A percentile compares a stretch with the other conserved stretches of the same genome.
phyloP scores from a whole-genome alignment of 2,888 invertebrate species.

The Trypoxylon attenuatum region DNA sequence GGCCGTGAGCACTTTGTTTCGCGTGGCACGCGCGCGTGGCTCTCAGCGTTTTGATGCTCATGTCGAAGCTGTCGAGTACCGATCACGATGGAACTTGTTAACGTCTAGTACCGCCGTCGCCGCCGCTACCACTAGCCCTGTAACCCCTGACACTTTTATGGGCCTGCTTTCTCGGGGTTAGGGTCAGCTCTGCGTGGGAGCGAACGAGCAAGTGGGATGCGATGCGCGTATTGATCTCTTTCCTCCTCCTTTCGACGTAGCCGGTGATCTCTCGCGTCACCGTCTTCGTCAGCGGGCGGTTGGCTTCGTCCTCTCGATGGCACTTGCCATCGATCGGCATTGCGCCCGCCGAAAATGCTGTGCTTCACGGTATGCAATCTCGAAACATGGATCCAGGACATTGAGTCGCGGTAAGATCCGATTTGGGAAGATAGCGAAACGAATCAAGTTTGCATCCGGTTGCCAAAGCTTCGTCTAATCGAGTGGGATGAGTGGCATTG shows the following conservation, averaged over 20 bases:
- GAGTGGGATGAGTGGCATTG: too few species aligned
- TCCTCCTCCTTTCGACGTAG: slow-evolving; percentile 26
- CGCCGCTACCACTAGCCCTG: not conserved
- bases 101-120: not conserved
- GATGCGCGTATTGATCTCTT: slow-evolving; percentile 42
- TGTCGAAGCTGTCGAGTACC: not conserved
- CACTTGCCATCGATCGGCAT: slow-evolving; percentile 33
- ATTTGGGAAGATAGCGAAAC: too few species aligned
- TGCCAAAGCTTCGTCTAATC: too few species aligned
- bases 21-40: not conserved
- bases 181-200: too few species aligned
- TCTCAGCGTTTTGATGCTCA: not conserved
- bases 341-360: not conserved
- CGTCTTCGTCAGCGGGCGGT: slow-evolving; percentile 8
- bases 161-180: slow-evolving; percentile 21
- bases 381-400: slow-evolving; percentile 38
- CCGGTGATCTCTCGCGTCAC: slow-evolving; percentile 14
- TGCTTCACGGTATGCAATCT: slow-evolving; percentile 30
- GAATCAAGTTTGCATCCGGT: too few species aligned
- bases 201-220: slow-evolving; percentile 19
- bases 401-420: slow-evolving; percentile 22
- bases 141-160: slow-evolving; percentile 16
- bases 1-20: not conserved
- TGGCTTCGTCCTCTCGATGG: slow-evolving; percentile 24
- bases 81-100: not conserved